Conservation (phyloP, 2,888 invertebrate species). For the Xestobium rufovillosum region DNA sequence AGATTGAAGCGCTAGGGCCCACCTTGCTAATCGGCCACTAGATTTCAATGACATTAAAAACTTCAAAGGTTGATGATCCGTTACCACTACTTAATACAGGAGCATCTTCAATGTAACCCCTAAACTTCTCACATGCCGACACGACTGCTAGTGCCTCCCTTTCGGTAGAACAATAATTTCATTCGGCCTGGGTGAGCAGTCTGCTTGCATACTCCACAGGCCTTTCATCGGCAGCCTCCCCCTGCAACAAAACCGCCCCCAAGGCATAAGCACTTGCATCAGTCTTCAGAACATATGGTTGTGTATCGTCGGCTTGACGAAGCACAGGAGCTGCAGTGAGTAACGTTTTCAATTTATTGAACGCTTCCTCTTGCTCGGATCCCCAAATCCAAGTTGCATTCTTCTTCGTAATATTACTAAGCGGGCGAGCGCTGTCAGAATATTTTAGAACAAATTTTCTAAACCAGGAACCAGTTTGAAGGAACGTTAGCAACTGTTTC, state of each 20-base stretch:
- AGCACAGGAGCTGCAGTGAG: slow-evolving; percentile 17
- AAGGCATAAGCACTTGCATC: slow-evolving; percentile 10
- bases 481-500: slow-evolving; percentile 7
- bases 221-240: slow-evolving; percentile 11
- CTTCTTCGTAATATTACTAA: slow-evolving; percentile 8
- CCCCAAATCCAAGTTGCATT: slow-evolving; percentile 6
- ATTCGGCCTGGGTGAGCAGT: too few species aligned
- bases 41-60: too few species aligned
- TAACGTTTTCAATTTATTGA: slow-evolving; percentile 7
- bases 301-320: slow-evolving; percentile 19
- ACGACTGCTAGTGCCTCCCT: too few species aligned
- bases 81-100: too few species aligned
- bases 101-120: too few species aligned
- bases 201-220: slow-evolving; percentile 14
- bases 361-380: slow-evolving; percentile 4
- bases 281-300: slow-evolving; percentile 22
- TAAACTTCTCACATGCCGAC: too few species aligned
- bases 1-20: too few species aligned
- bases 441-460: slow-evolving; percentile 6
- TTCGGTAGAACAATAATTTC: too few species aligned
- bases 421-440: not conserved
- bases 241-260: slow-evolving; percentile 12
- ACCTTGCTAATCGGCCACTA: too few species aligned
- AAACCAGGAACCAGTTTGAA: slow-evolving; percentile 8
- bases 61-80: too few species aligned